phyloP scores from a whole-genome alignment of 2,888 invertebrate species.

The Sinopyrophorus schimmeli region DNA sequence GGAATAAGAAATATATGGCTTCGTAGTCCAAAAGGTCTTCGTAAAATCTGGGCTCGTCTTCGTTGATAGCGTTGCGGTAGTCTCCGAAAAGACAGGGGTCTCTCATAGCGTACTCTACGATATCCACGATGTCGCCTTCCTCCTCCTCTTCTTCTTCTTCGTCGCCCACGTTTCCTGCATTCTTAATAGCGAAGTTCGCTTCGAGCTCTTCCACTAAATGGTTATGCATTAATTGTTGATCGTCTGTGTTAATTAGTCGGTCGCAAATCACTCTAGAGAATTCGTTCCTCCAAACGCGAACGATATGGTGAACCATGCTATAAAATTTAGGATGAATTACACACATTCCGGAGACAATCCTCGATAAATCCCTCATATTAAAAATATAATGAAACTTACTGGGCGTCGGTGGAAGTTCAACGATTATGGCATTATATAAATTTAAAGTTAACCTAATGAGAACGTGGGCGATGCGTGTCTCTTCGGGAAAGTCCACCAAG shows the following conservation, averaged over 20 bases:
- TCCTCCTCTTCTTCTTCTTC: constrained; percentile 48
- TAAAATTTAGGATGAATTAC: constrained; percentile 75
- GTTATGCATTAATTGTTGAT: constrained; percentile 64
- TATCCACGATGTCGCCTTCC: constrained; percentile 52
- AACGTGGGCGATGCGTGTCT: constrained; percentile 67
- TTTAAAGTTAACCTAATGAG: constrained; percentile 80
- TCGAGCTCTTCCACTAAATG: constrained; percentile 61
- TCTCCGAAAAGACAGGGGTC: constrained; percentile 89
- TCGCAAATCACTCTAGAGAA: constrained; percentile 86
- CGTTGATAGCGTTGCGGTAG: constrained; percentile 81
- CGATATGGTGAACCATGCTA: constrained; percentile 68
- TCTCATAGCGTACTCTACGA: constrained; percentile 71
- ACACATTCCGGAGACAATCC: constrained; percentile 77
- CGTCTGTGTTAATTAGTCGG: constrained; percentile 72
- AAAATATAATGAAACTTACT: constrained; percentile 95
- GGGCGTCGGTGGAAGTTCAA: constrained; percentile 86
- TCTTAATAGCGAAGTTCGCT: constrained; percentile 1
- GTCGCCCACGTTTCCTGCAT: constrained; percentile 38
- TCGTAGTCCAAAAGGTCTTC: constrained; percentile 90
- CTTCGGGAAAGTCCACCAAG: constrained; percentile 67
- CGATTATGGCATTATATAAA: constrained; percentile 77
- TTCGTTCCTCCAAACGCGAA: constrained; percentile 91
- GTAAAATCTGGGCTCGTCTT: constrained; percentile 78
- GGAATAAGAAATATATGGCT: constrained; percentile 83
- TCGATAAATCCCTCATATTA: constrained; percentile 87